A percentile compares a stretch with the other conserved stretches of the same genome.
phyloP scores from a whole-genome alignment of 2,797 vertebrate genomes.

The Brachymystax lenok region DNA sequence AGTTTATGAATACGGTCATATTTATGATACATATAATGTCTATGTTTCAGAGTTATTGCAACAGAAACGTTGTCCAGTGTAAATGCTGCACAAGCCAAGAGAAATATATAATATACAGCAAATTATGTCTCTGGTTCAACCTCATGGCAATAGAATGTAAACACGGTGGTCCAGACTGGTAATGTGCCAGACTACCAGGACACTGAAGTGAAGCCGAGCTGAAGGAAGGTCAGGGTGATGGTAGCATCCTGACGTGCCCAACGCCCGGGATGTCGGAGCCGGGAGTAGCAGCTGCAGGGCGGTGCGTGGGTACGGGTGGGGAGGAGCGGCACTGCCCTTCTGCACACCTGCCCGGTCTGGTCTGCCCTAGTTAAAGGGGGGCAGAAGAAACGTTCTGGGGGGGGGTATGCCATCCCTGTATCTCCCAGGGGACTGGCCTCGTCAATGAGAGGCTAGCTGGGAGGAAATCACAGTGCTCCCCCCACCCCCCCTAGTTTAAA shows the following conservation, averaged over 20 bases:
- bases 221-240: slow-evolving; percentile 79
- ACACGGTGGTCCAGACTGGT: slow-evolving; percentile 49
- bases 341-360: background rate
- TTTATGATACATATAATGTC: background rate
- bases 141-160: background rate
- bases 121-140: background rate
- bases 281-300: slow-evolving; percentile 53
- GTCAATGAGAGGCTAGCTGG: slow-evolving; percentile 72
- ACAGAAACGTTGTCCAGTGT: background rate
- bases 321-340: background rate
- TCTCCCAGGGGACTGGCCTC: slow-evolving; percentile 55
- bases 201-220: slow-evolving; percentile 47
- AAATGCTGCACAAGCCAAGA: background rate
- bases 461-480: slow-evolving; percentile 65
- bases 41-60: background rate
- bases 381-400: slow-evolving; percentile 61
- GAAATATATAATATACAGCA: background rate
- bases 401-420: slow-evolving; percentile 65
- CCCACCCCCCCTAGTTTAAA: background rate
- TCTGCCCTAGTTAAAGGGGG: slow-evolving; percentile 17
- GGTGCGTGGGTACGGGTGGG: background rate
- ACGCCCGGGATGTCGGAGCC: slow-evolving; percentile 69
- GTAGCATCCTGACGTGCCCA: slow-evolving; percentile 78
- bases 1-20: background rate
- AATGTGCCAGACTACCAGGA: background rate